phyloP scores from a whole-genome alignment of 1,140 invertebrate species.

The Melipona quadrifasciata region DNA sequence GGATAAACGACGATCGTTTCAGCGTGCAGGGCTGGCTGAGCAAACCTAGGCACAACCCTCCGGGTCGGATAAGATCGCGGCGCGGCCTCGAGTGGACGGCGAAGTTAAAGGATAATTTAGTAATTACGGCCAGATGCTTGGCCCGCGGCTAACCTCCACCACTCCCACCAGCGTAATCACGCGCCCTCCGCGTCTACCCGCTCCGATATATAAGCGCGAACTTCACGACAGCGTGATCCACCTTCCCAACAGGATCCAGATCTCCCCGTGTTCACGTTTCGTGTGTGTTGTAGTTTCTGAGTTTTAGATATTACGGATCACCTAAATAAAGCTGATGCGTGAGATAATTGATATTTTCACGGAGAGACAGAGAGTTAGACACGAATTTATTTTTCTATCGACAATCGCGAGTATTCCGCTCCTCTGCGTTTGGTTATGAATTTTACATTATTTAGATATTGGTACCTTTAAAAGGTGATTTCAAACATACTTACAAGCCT shows the following conservation, averaged over 20 bases:
- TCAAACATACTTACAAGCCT: too few relatives aligned
- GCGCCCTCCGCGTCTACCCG: background rate
- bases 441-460: too few relatives aligned
- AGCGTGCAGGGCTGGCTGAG: constrained; percentile 48
- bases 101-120: constrained; percentile 70
- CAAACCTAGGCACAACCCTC: constrained; percentile 66
- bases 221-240: background rate
- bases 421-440: too few relatives aligned
- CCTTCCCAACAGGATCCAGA: background rate
- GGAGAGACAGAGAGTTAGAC: too few relatives aligned
- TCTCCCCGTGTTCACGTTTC: background rate
- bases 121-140: constrained; percentile 70
- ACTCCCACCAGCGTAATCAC: constrained; percentile 59
- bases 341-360: too few relatives aligned
- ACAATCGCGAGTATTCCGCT: too few relatives aligned
- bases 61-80: constrained; percentile 65
- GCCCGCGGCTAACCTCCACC: constrained; percentile 55
- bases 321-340: too few relatives aligned
- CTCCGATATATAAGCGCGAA: background rate
- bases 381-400: too few relatives aligned
- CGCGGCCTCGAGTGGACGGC: constrained; percentile 62
- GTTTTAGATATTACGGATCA: too few relatives aligned
- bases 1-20: constrained; percentile 66
- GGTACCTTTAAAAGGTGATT: too few relatives aligned
- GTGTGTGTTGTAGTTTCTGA: too few relatives aligned